Evolutionary conservation across 2,888 invertebrate species (phyloP).

Genomic region (Caenorhabditis macrosperma): DNA sequence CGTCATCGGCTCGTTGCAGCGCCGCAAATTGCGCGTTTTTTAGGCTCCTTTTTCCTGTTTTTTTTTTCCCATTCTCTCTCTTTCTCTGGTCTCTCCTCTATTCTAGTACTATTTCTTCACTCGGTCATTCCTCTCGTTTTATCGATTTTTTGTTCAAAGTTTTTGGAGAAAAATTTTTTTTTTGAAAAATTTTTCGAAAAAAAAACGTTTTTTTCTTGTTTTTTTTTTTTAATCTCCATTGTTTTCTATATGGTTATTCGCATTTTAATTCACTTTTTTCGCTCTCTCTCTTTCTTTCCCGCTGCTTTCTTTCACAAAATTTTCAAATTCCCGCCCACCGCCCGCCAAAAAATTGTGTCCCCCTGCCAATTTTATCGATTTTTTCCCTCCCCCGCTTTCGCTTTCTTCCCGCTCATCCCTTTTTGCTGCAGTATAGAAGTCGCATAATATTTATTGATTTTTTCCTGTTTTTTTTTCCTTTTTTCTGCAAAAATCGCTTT

Average conservation of each 20-base stretch:
- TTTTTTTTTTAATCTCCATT: constrained; percentile 17
- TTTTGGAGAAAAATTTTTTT: too few relatives aligned
- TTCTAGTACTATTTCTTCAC: constrained; percentile 9
- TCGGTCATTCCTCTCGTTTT: constrained; percentile 21
- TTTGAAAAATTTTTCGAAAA: too few relatives aligned
- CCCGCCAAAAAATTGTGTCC: not conserved
- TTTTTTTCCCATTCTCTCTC: too few relatives aligned
- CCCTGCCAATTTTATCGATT: too few relatives aligned
- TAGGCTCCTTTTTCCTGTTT: not conserved
- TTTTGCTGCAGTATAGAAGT: too few relatives aligned
- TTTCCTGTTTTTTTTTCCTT: not conserved
- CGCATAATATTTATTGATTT: not conserved
- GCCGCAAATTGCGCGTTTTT: not conserved
- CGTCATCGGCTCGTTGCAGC: not conserved
- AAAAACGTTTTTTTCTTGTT: constrained; percentile 30
- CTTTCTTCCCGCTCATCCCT: too few relatives aligned
- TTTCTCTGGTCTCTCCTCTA: too few relatives aligned
- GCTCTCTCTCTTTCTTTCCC: not conserved
- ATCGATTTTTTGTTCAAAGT: too few relatives aligned
- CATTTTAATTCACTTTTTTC: constrained; percentile 10
- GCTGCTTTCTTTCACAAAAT: not conserved
- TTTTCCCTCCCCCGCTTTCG: constrained; percentile 45
- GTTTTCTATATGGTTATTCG: constrained; percentile 39
- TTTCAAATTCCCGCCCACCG: constrained; percentile 15
- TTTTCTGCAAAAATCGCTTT: constrained; percentile 12